phyloP scores from a whole-genome alignment of 2,113 vertebrate genomes.

The Caracal caracal region DNA sequence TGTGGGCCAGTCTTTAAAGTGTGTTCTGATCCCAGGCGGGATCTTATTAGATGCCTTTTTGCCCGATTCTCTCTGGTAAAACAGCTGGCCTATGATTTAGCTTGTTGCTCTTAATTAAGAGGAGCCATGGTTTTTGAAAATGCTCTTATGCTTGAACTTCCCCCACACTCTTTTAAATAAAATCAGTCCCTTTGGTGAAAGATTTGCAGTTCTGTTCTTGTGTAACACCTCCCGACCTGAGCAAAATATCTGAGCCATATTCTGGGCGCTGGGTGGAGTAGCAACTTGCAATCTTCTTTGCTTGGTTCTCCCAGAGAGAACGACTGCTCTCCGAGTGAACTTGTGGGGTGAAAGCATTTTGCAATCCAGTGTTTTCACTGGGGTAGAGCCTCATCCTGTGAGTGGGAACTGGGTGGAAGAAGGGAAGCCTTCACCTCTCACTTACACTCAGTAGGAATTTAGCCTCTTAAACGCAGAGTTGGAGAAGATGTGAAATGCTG shows the following conservation, averaged over 20 bases:
- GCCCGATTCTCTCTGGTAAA: background rate
- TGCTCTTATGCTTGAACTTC: background rate
- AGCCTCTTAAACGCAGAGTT: background rate
- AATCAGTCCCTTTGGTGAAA: background rate
- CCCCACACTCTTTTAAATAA: background rate
- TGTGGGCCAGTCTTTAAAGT: background rate
- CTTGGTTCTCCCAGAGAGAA: background rate
- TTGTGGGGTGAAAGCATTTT: background rate
- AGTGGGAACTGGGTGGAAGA: background rate
- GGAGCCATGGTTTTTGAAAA: background rate
- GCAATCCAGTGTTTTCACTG: background rate
- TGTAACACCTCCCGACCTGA: background rate
- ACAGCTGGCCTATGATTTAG: background rate
- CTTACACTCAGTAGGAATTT: background rate
- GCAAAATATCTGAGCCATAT: background rate
- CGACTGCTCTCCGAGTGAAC: background rate
- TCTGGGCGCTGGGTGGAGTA: background rate
- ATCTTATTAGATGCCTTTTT: background rate
- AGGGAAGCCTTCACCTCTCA: background rate
- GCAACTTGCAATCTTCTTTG: background rate
- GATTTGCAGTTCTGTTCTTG: background rate
- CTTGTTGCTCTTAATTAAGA: background rate
- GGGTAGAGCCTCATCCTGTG: background rate
- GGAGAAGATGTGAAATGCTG: background rate
- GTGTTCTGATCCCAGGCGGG: background rate